phyloP scores from a whole-genome alignment of 37 sponge, comb jelly and placozoan species.

The Diacarnus erythraeanus region DNA sequence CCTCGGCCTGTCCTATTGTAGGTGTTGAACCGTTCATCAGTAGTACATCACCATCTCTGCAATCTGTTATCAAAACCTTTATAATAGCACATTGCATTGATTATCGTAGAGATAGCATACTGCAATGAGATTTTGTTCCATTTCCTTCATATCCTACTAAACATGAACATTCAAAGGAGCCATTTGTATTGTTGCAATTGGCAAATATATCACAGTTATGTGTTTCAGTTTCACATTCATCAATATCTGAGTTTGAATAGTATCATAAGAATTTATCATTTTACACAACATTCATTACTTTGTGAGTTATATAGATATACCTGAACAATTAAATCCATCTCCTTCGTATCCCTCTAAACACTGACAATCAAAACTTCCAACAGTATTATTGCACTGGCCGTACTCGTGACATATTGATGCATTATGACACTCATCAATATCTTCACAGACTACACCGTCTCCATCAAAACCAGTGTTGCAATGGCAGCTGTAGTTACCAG shows the following conservation, averaged over 20 bases:
- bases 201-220: slow-evolving; percentile 9
- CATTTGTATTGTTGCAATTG: slow-evolving; percentile 42
- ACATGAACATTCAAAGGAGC: slow-evolving; percentile 38
- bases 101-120: too few species aligned
- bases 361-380: slow-evolving; percentile 32
- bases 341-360: slow-evolving; percentile 25
- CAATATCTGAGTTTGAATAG: neutral
- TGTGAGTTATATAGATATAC: too few species aligned
- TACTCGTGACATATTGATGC: neutral
- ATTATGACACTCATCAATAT: slow-evolving; percentile 28
- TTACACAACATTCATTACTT: too few species aligned
- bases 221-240: slow-evolving; percentile 1
- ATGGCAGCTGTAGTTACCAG: neutral
- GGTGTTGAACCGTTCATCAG: slow-evolving; percentile 17
- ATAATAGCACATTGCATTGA: too few species aligned
- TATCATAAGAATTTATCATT: neutral
- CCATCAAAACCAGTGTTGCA: slow-evolving; percentile 33
- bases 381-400: slow-evolving; percentile 24
- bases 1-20: neutral
- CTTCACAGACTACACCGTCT: neutral
- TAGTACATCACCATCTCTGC: slow-evolving; percentile 34
- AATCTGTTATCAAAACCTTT: too few species aligned
- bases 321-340: slow-evolving; percentile 9
- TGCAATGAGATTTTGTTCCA: slow-evolving; percentile 13
- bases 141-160: slow-evolving; percentile 26